These are phyloP conservation scores for Acromyrmex echinatior DNA, from an alignment of 1,140 invertebrate genomes.

Conservation along the genomic window DNA sequence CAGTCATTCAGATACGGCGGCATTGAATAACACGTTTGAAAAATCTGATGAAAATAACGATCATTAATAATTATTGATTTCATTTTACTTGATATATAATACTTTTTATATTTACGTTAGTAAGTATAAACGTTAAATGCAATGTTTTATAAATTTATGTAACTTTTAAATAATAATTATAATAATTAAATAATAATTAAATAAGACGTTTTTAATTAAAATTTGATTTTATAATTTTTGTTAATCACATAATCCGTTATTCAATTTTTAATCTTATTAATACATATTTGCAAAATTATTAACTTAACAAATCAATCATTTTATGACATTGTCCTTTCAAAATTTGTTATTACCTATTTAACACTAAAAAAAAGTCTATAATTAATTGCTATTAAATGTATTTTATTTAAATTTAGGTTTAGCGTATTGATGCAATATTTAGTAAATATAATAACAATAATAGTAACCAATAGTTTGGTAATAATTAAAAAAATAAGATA, in stretches of 20 bases:
- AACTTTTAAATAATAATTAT: not conserved
- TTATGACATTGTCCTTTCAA: not conserved
- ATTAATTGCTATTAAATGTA: too few relatives aligned
- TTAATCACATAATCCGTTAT: not conserved
- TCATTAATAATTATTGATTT: conserved; percentile 1
- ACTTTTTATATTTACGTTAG: not conserved
- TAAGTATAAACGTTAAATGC: not conserved
- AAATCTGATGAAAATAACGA: not conserved
- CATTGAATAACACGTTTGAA: conserved; percentile 9
- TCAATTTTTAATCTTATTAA: not conserved
- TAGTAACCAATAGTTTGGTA: too few relatives aligned
- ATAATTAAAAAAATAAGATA: too few relatives aligned
- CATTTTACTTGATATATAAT: not conserved
- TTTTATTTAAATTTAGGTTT: too few relatives aligned
- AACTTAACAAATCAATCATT: not conserved
- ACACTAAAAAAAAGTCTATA: too few relatives aligned
- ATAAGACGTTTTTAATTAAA: not conserved
- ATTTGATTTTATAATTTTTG: not conserved
- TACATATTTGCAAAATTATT: not conserved
- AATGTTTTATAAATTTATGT: not conserved
- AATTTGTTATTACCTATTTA: not conserved
- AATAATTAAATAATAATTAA: too few relatives aligned
- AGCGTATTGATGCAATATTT: too few relatives aligned
- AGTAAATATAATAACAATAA: too few relatives aligned
- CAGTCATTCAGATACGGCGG: not conserved